A percentile compares a stretch with the other conserved stretches of the same genome.
Evolutionary conservation across 2,888 invertebrate genomes (phyloP).

Genomic region (Artemia sinica): DNA sequence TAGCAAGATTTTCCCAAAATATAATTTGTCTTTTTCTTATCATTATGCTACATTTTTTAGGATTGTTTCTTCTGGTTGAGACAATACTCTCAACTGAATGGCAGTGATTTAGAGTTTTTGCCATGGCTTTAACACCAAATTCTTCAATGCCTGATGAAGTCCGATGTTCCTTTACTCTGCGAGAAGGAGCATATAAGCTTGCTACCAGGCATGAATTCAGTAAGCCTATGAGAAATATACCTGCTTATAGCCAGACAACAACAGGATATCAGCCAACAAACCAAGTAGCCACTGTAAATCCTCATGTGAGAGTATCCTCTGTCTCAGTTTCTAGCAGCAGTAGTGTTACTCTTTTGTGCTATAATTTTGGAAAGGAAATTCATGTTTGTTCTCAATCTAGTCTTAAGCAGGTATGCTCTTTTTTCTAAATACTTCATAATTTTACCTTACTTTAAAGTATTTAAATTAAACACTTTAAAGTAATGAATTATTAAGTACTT

Average conservation of each 20-base stretch:
- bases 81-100: no score
- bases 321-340: neutral
- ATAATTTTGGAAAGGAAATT: slow-evolving; percentile 9
- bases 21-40: neutral
- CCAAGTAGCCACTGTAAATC: neutral
- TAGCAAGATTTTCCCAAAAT: neutral
- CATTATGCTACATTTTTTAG: neutral
- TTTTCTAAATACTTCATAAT: no score
- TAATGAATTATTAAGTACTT: no score
- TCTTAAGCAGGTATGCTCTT: neutral
- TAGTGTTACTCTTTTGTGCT: neutral
- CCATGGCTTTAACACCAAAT: slow-evolving; percentile 2
- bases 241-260: neutral
- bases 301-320: slow-evolving; percentile 10
- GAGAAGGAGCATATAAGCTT: slow-evolving; percentile 4
- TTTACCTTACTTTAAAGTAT: no score
- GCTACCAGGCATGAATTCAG: neutral
- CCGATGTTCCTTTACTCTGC: slow-evolving; percentile 6
- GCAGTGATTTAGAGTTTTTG: no score
- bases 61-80: no score
- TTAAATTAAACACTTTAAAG: no score
- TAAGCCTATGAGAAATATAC: slow-evolving; percentile 5
- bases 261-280: neutral
- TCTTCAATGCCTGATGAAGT: neutral
- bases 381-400: slow-evolving; percentile 1